Evolutionary conservation across 53 echinoderm and acorn worm species (phyloP).

Genomic region (Antedon mediterranea): DNA sequence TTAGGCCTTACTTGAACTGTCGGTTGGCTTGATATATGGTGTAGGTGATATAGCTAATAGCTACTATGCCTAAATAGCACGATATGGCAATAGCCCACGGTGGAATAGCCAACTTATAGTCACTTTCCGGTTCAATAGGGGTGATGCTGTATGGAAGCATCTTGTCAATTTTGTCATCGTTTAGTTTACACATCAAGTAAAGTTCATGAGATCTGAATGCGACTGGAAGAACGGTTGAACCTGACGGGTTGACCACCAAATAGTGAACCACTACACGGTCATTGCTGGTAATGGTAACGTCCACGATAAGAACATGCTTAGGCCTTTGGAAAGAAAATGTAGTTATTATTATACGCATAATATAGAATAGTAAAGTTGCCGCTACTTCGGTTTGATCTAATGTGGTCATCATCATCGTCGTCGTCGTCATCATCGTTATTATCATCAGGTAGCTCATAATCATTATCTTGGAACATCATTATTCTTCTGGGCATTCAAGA

Average conservation of each 20-base stretch:
- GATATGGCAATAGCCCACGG: constrained; percentile 68
- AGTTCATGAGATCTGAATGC: constrained; percentile 66
- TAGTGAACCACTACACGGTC: constrained; percentile 27
- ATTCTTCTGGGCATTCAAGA: no score
- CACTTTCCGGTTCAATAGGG: constrained; percentile 11
- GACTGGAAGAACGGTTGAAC: constrained; percentile 39
- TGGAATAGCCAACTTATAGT: constrained; percentile 36
- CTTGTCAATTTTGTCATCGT: constrained; percentile 21
- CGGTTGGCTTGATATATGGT: neutral
- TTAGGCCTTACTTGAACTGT: neutral
- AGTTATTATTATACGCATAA: no score
- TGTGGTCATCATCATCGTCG: no score
- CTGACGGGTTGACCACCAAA: constrained; percentile 65
- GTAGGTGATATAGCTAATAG: neutral
- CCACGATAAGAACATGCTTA: constrained; percentile 34
- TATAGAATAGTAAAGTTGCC: no score
- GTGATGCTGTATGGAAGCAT: constrained; percentile 24
- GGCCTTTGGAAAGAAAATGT: constrained; percentile 19
- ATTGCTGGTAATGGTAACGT: constrained; percentile 12
- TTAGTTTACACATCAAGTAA: constrained; percentile 53
- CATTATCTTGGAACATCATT: no score
- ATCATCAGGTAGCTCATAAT: no score
- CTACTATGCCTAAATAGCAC: constrained; percentile 35
- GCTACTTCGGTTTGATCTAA: no score
- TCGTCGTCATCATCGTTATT: no score